Conservation (phyloP, 2,797 vertebrate genomes). For the Tachyglossus aculeatus region DNA sequence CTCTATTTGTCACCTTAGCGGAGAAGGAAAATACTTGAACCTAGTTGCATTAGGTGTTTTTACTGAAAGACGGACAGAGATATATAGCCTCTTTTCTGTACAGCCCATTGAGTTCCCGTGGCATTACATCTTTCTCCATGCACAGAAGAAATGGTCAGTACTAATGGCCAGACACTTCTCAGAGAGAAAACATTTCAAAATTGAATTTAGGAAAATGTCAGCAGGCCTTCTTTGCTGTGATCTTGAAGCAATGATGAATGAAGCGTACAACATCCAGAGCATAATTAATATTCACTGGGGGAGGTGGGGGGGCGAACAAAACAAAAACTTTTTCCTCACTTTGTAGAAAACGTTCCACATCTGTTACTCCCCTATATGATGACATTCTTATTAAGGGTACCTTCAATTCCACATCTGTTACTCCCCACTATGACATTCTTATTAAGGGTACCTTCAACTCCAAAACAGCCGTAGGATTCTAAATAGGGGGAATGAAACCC, state of each 20-base stretch:
- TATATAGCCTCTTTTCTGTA: slow-evolving; percentile 58
- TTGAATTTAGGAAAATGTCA: slow-evolving; percentile 14
- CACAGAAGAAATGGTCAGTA: slow-evolving; percentile 44
- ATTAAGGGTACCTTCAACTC: slow-evolving; percentile 27
- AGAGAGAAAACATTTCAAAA: slow-evolving; percentile 49
- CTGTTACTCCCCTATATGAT: not conserved
- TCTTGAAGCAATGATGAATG: slow-evolving; percentile 18
- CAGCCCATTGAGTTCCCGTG: slow-evolving; percentile 28
- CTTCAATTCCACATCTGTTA: slow-evolving; percentile 1
- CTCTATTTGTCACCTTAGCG: slow-evolving; percentile 46
- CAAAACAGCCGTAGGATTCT: not conserved
- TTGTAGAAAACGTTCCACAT: slow-evolving; percentile 11
- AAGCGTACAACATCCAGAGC: slow-evolving; percentile 16
- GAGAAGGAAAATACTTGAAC: slow-evolving; percentile 44
- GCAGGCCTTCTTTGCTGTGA: not conserved
- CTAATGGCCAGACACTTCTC: slow-evolving; percentile 45
- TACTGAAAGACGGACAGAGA: slow-evolving; percentile 59
- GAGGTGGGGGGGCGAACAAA: too few species aligned
- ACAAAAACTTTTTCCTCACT: slow-evolving; percentile 13
- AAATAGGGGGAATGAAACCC: not conserved
- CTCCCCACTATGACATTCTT: not conserved
- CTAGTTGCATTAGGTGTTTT: slow-evolving; percentile 56
- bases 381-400: not conserved
- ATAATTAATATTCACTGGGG: slow-evolving; percentile 42
- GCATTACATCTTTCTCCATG: slow-evolving; percentile 58